Base-by-base conservation (phyloP, 2,797 vertebrate species). In the Chaetophractus vellerosus region DNA sequence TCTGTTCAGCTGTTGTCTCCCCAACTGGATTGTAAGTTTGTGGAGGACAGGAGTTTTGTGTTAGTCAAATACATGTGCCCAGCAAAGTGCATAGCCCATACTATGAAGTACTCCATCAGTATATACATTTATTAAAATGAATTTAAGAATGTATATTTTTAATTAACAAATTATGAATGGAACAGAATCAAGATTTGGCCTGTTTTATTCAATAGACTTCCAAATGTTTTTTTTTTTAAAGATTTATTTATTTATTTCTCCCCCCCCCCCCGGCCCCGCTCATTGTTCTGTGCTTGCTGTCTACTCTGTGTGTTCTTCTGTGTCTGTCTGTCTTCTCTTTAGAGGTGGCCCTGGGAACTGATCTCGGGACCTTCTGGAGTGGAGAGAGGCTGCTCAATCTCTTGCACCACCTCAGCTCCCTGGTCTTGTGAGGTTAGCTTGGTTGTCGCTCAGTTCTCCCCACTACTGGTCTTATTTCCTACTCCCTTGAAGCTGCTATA, bases 131-230 rank as follows among this genome's bases (percentile, higher is more conserved):
- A 23, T 68, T 52, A 48, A 86, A 71, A 83, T 24, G 33, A 86
- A 83, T 87, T 66, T 63, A 78, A 72, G 57, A 45, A 89, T 66
- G n/a, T 1, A 2, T n/a, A 85, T 59, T 86, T 91, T 86, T 86
- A 64, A 21, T 84, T 85, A 57, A 85, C n/a, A 61, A 85, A 45
- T 19, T 55, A 72, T 59, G 63, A 93, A n/a, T 66, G 41, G 28
- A 76, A 74, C 63, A 16, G 14, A 59, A 81, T 63, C 14, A 61
- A 78, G 31, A 38, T 83, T 74, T 82, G 10, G 19, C 59, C 48
- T 64, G 2, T 66, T 64, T 8, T 66, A 23, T 21, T 61, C 31
- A 57, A 41, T 2, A 55, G 5, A 61, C 18, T 31, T 78, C 36
- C 31, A 41, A 91, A 76, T 10, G 55, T 76, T 38, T 90, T 15